Evolutionary conservation across 1,140 invertebrate genomes (phyloP).

Genomic region (Medauroidea extradentata): DNA sequence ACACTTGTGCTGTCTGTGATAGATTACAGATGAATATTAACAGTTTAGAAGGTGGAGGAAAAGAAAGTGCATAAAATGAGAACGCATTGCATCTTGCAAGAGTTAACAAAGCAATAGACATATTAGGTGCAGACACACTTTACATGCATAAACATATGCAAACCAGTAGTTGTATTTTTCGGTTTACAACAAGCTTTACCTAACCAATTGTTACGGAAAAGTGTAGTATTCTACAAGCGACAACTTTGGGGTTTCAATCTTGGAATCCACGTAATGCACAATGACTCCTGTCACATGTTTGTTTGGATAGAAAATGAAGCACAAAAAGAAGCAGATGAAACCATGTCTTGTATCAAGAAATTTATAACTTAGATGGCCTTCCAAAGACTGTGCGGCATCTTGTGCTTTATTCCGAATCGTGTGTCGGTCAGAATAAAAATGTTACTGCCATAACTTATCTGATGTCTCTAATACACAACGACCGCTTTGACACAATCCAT

Average conservation of each 20-base stretch:
- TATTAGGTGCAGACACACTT: too few relatives aligned
- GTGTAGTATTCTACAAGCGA: constrained; percentile 20
- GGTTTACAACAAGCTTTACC: constrained; percentile 38
- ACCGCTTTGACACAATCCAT: constrained; percentile 14
- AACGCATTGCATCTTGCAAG: too few relatives aligned
- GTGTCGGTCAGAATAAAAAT: constrained; percentile 19
- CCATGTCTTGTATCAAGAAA: constrained; percentile 21
- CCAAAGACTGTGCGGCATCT: constrained; percentile 11
- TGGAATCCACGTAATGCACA: constrained; percentile 16
- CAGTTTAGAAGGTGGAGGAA: too few relatives aligned
- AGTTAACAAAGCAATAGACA: too few relatives aligned
- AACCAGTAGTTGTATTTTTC: constrained; percentile 23
- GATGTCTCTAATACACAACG: constrained; percentile 19
- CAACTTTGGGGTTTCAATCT: constrained; percentile 22
- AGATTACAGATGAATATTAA: too few relatives aligned
- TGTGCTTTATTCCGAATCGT: constrained; percentile 15
- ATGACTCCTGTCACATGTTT: constrained; percentile 14
- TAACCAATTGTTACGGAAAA: constrained; percentile 29
- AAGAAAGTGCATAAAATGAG: too few relatives aligned
- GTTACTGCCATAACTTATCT: constrained; percentile 18
- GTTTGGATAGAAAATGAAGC: constrained; percentile 20
- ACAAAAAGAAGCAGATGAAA: constrained; percentile 15
- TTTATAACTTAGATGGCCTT: constrained; percentile 15
- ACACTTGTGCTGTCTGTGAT: too few relatives aligned
- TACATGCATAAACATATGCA: constrained; percentile 7